Base-by-base conservation (phyloP, 2,888 invertebrate genomes). In the Cephalotes varians region DNA sequence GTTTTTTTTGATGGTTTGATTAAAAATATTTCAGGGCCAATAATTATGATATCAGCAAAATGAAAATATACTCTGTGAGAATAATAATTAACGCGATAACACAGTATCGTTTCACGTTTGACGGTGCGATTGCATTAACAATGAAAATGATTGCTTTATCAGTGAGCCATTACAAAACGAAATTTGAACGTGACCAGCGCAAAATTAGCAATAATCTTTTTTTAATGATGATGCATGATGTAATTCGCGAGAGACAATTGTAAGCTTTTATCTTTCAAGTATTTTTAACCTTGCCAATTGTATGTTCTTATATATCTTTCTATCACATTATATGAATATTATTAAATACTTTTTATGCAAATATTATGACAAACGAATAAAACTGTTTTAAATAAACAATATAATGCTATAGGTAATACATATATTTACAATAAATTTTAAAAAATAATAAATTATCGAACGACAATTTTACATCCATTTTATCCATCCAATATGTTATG, bases 41-140 rank as follows among this genome's bases (percentile, higher is more conserved):
- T 74, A 74, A 74, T 74, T 47, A 62, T 51, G 44, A 73, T 73
- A 49, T 64, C 64, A 18, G 25, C 74, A 64, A 64, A 54, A 74
- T 64, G 58, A 25, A 64, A 64, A 49, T 58, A 49, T 58, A 54
- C 18, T 21, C 15, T 25, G 64, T 37, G 64, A 34, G 73, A 47
- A 62, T 44, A 74, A 74, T 74, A 74, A 74, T 62, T 74, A 64
- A 74, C 74, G 12, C 34, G 74, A 74, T 62, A 44, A 62, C 73
- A 62, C 73, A 58, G 44, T 74, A 44, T 62, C 62, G 62, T 3
- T 62, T 62, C 62, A 62, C 21, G 73, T 74, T 62, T 49, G 74
- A 64, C 37, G 64, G 5, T 54, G 74, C 47, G 72, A 58, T 72
- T 58, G 44, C 44, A 74, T 64, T 64, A 74, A 74, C 64, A 64